These are phyloP conservation scores for Toxotes jaculatrix DNA, from an alignment of 2,113 vertebrate genomes.

Conservation along the genomic window DNA sequence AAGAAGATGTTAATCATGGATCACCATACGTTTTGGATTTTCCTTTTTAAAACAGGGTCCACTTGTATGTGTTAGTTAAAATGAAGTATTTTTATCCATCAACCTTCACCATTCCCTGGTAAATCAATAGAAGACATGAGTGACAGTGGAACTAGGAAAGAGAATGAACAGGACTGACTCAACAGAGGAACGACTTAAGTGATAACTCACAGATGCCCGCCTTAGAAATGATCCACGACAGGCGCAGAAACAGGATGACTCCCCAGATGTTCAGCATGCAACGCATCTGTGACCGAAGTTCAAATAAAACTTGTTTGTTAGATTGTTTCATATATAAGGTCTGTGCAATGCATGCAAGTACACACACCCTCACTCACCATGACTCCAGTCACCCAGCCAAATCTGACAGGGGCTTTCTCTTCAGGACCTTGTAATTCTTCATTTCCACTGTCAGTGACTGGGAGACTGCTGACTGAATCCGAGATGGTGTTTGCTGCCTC, in stretches of 20 bases:
- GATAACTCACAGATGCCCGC: conserved; percentile 79
- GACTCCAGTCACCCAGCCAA: conserved; percentile 83
- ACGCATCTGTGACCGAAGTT: conserved; percentile 70
- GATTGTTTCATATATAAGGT: neutral
- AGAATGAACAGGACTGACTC: neutral
- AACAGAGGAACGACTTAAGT: neutral
- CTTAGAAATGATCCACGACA: conserved; percentile 85
- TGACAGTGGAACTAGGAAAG: neutral
- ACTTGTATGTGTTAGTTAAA: no score
- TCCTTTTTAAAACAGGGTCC: no score
- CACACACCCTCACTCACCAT: conserved; percentile 64
- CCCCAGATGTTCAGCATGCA: conserved; percentile 87
- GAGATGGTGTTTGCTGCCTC: neutral
- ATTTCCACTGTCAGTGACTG: conserved; percentile 4
- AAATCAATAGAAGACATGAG: neutral
- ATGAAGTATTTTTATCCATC: no score
- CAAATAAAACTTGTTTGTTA: neutral
- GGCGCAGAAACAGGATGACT: conserved; percentile 81
- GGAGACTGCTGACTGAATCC: conserved; percentile 29
- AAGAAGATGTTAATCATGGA: neutral
- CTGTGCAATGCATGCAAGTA: neutral
- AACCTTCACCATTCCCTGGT: neutral
- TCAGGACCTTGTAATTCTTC: neutral
- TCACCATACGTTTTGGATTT: no score
- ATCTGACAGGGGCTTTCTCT: conserved; percentile 62